These are phyloP conservation scores for Frankliniella intonsa DNA, from an alignment of 2,888 invertebrate species.

Conservation along the genomic window DNA sequence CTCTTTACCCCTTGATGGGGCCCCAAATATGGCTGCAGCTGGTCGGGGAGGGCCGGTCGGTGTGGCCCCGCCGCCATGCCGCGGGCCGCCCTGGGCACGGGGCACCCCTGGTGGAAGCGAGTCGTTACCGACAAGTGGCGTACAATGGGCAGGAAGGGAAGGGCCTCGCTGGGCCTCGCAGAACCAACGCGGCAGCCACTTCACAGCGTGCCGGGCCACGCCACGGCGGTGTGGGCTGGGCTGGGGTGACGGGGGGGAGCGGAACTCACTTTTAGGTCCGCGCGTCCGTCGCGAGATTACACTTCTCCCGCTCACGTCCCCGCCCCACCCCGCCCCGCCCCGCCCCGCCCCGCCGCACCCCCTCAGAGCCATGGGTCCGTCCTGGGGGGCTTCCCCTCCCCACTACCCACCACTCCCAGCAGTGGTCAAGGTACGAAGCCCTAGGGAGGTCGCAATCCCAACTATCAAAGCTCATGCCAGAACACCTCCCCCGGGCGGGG, in stretches of 20 bases:
- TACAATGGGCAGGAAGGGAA: slow-evolving; percentile 2
- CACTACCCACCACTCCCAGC: too few relatives aligned
- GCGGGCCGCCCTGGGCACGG: too few relatives aligned
- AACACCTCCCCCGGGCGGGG: not conserved
- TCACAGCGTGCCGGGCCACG: not conserved
- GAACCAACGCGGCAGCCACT: not conserved
- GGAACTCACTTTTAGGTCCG: not conserved
- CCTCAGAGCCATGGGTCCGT: too few relatives aligned
- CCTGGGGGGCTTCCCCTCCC: not conserved
- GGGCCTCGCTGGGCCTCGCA: not conserved
- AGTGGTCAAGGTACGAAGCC: not conserved
- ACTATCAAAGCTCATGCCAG: slow-evolving; percentile 1
- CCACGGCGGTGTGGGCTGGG: not conserved
- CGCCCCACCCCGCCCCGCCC: too few relatives aligned
- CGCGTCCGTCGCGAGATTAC: too few relatives aligned
- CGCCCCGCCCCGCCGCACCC: too few relatives aligned
- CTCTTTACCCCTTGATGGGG: too few relatives aligned
- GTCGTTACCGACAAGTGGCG: slow-evolving; percentile 18
- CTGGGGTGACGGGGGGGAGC: not conserved
- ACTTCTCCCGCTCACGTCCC: too few relatives aligned
- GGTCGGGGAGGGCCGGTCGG: too few relatives aligned
- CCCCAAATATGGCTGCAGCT: too few relatives aligned
- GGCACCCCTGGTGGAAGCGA: not conserved
- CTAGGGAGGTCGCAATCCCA: not conserved
- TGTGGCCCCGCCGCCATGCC: too few relatives aligned